These are phyloP conservation scores for Cotesia vestalis DNA, from an alignment of 1,140 invertebrate genomes.

Conservation along the genomic window DNA sequence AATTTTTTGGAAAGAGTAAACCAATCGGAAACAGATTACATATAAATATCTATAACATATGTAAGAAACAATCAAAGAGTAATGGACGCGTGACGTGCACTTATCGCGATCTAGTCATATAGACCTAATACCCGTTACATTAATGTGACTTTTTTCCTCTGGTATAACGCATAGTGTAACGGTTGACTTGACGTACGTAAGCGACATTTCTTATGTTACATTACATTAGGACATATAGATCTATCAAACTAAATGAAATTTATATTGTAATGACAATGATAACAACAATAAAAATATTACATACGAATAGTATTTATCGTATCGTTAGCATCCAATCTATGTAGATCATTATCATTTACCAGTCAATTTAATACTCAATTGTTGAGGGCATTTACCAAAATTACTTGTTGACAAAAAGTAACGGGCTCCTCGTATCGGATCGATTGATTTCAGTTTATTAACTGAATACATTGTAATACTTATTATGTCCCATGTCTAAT, in stretches of 20 bases:
- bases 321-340: constrained; percentile 16
- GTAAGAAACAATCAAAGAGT: constrained; percentile 24
- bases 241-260: neutral
- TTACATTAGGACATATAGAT: neutral
- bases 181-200: constrained; percentile 24
- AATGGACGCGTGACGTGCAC: constrained; percentile 35
- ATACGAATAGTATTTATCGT: neutral
- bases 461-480: too few relatives aligned
- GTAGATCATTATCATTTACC: constrained; percentile 10
- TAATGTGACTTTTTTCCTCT: constrained; percentile 60
- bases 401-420: constrained; percentile 9
- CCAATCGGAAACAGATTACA: neutral
- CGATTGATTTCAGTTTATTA: too few relatives aligned
- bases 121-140: constrained; percentile 58
- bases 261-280: too few relatives aligned
- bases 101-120: constrained; percentile 36
- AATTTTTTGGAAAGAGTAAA: neutral
- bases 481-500: too few relatives aligned
- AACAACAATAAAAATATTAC: too few relatives aligned
- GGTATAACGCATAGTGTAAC: constrained; percentile 58
- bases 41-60: neutral
- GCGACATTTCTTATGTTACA: neutral
- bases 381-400: neutral
- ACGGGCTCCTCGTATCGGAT: neutral
- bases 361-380: neutral